Evolutionary conservation across 2,797 vertebrate genomes (phyloP).

Genomic region (Cuculus canorus): DNA sequence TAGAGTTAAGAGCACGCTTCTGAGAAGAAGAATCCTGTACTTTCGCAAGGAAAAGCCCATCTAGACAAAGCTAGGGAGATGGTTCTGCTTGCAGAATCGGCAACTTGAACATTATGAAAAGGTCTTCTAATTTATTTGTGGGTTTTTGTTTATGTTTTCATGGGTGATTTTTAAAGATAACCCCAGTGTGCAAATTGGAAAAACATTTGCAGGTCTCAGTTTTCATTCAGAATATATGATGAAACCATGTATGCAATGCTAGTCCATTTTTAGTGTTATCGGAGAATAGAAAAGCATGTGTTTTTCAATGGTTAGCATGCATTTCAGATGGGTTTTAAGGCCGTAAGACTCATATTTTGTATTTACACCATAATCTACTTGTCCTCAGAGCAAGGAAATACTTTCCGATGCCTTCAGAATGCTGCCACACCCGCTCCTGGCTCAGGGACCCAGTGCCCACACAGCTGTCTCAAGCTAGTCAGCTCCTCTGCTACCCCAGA

Average conservation of each 20-base stretch:
- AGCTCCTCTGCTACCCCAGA: background rate
- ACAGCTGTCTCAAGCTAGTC: background rate
- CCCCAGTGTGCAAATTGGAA: background rate
- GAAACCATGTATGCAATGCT: background rate
- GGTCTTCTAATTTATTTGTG: background rate
- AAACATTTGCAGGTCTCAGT: background rate
- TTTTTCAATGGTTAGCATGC: background rate
- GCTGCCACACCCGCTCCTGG: background rate
- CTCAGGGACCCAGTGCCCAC: background rate
- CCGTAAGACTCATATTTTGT: background rate
- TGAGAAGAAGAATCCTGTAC: background rate
- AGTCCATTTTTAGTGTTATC: background rate
- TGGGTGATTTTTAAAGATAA: background rate
- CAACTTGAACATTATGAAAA: constrained; percentile 2
- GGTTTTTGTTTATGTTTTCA: background rate
- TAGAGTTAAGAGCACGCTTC: background rate
- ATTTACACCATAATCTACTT: background rate
- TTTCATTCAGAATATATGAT: background rate
- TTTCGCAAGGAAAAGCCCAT: background rate
- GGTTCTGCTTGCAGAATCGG: constrained; percentile 42
- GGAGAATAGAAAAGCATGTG: background rate
- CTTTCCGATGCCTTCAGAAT: background rate
- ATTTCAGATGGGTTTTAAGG: background rate
- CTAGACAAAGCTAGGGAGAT: background rate
- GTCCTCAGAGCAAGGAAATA: background rate